Evolutionary conservation across 30 jellyfish, hydroid and myxozoan genomes (phyloP).

Genomic region (Aurelia sp.): DNA sequence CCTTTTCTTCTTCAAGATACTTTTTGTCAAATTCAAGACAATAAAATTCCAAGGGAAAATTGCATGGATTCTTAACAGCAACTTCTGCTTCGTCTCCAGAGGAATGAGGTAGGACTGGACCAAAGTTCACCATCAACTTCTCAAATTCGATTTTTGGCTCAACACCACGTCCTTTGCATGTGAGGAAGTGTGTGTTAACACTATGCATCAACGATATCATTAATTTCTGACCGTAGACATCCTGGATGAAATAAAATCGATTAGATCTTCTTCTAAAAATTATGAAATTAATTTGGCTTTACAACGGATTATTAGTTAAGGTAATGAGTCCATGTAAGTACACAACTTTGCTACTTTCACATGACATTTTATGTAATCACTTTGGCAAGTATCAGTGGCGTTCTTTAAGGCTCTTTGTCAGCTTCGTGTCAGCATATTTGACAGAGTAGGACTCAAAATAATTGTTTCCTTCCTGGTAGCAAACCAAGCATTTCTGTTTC

Average conservation of each 20-base stretch:
- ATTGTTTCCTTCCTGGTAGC: no score
- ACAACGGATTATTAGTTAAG: no score
- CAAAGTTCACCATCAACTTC: conserved; percentile 74
- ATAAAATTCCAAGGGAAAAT: conserved; percentile 91
- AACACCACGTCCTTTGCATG: conserved; percentile 94
- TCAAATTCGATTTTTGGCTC: conserved; percentile 94
- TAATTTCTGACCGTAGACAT: conserved; percentile 68
- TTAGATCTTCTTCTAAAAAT: no score
- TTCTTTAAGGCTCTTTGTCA: no score
- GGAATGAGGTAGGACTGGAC: conserved; percentile 94
- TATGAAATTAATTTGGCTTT: no score
- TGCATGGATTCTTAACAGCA: conserved; percentile 85
- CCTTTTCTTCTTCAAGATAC: conserved; percentile 94
- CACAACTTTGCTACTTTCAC: no score
- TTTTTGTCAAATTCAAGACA: conserved; percentile 96
- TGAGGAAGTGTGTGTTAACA: conserved; percentile 54
- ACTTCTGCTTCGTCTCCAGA: conserved; percentile 88
- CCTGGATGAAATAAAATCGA: conserved; percentile 34
- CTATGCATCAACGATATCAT: conserved; percentile 77
- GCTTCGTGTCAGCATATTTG: no score
- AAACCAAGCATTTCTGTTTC: no score
- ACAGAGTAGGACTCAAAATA: no score
- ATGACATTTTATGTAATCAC: no score
- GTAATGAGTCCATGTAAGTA: no score
- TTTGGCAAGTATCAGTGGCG: no score